Evolutionary conservation across 2,888 invertebrate genomes (phyloP).

Genomic region (Agrochola lychnidis): DNA sequence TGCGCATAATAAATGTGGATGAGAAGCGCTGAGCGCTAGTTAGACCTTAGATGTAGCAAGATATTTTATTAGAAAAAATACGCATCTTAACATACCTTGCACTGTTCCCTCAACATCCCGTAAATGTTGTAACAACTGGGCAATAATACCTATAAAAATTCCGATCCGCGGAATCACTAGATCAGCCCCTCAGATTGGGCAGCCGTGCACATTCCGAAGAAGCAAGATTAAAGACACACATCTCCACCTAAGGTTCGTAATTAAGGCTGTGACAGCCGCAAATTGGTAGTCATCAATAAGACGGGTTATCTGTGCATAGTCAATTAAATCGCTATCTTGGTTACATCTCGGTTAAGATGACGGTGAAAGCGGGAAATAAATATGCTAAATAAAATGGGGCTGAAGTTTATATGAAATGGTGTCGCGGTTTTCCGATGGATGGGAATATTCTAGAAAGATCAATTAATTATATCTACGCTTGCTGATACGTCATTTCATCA

Average conservation of each 20-base stretch:
- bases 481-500: no score
- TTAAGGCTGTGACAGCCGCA: constrained; percentile 63
- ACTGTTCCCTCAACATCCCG: not conserved
- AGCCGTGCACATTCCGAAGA: constrained; percentile 38
- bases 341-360: constrained; percentile 57
- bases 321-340: constrained; percentile 70
- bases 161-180: constrained; percentile 11
- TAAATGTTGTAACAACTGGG: not conserved
- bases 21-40: not conserved
- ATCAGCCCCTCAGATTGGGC: constrained; percentile 33
- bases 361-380: constrained; percentile 39
- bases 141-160: not conserved
- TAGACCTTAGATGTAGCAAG: not conserved
- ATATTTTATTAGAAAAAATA: not conserved
- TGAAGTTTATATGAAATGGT: constrained; percentile 1
- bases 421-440: not conserved
- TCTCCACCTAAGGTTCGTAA: constrained; percentile 53
- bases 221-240: constrained; percentile 55
- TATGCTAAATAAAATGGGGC: constrained; percentile 34
- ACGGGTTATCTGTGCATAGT: constrained; percentile 67
- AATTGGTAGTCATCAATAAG: constrained; percentile 71
- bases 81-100: not conserved
- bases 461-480: not conserved
- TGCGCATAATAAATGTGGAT: no score
- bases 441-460: not conserved